phyloP scores from a whole-genome alignment of 2,888 invertebrate species.

The Eupithecia exiguata region DNA sequence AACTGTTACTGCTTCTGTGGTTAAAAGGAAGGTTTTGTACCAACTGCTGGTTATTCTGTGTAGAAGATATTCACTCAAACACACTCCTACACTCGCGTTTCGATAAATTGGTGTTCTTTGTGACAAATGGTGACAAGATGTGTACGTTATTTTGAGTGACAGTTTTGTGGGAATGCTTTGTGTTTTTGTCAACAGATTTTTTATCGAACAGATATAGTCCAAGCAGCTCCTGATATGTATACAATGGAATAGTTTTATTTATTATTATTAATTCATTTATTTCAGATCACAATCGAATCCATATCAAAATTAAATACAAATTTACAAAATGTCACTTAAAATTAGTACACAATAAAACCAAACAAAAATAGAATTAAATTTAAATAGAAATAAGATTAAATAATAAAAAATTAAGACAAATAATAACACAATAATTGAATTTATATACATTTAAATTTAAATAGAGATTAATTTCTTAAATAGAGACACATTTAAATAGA shows the following conservation, averaged over 20 bases:
- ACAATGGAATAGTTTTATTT: neutral
- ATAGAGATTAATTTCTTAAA: no score
- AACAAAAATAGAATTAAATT: no score
- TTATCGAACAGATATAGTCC: neutral
- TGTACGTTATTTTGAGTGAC: constrained; percentile 39
- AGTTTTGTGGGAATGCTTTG: constrained; percentile 21
- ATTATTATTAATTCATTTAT: no score
- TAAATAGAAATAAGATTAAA: no score
- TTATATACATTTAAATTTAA: no score
- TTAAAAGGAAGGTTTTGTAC: neutral
- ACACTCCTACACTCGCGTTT: constrained; percentile 63
- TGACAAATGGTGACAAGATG: constrained; percentile 44
- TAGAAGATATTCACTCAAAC: constrained; percentile 67
- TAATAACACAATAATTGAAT: no score
- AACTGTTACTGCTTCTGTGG: neutral
- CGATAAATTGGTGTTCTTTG: constrained; percentile 56
- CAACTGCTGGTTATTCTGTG: neutral
- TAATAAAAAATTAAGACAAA: no score
- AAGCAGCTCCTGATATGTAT: neutral
- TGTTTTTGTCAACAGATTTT: constrained; percentile 5
- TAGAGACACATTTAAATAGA: no score
- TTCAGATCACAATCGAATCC: no score
- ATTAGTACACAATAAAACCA: no score
- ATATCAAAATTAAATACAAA: no score
- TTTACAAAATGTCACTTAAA: no score